A percentile compares a stretch with the other conserved stretches of the same genome.
phyloP scores from a whole-genome alignment of 2,888 invertebrate genomes.

The Augiades crinisus region DNA sequence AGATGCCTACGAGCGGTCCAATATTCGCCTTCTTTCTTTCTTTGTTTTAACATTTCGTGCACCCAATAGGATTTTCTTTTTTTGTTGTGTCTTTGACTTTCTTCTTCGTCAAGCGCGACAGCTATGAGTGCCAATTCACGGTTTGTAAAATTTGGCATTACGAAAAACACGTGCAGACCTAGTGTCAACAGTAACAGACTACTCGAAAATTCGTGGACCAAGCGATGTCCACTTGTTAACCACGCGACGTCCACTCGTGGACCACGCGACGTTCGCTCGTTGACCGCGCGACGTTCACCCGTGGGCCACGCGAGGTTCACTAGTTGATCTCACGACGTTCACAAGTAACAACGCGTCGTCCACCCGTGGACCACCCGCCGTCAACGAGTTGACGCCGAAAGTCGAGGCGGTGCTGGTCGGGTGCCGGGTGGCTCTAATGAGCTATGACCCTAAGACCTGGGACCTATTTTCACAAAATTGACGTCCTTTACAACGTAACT shows the following conservation, averaged over 20 bases:
- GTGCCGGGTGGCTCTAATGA: too few relatives aligned
- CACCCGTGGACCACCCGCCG: too few relatives aligned
- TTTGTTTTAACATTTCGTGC: neutral
- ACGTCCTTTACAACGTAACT: too few relatives aligned
- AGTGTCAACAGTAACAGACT: neutral
- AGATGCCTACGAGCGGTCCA: neutral
- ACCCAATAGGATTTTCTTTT: neutral
- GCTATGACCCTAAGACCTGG: too few relatives aligned
- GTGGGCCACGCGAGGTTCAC: too few relatives aligned
- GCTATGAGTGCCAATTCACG: too few relatives aligned
- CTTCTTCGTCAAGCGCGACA: neutral
- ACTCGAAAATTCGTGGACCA: slow-evolving; percentile 11
- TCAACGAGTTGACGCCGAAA: too few relatives aligned
- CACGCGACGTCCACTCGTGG: slow-evolving; percentile 14
- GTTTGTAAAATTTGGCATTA: neutral
- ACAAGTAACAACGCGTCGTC: too few relatives aligned
- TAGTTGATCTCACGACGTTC: too few relatives aligned
- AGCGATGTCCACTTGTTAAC: too few relatives aligned
- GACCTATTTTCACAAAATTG: too few relatives aligned
- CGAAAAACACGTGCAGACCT: neutral
- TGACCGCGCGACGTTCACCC: slow-evolving; percentile 3
- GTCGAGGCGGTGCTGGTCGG: too few relatives aligned
- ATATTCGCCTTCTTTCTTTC: neutral
- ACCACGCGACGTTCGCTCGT: slow-evolving; percentile 18
- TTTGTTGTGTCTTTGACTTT: neutral